Evolutionary conservation across 2,113 vertebrate genomes (phyloP), one percentile per base, ranked within the genome.

Genomic region (Pollimyrus isidori): DNA sequence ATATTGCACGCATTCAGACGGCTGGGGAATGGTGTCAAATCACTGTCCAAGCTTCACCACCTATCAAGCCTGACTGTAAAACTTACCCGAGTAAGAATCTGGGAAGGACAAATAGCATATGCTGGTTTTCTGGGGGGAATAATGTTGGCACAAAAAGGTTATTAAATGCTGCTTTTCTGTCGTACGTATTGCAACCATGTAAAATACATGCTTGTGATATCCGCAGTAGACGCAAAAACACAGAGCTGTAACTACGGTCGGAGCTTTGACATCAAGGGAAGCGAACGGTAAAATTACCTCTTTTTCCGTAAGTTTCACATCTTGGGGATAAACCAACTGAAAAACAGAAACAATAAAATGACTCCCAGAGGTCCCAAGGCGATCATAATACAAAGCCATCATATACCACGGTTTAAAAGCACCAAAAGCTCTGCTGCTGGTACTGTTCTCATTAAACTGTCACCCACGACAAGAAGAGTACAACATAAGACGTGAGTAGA

Each of bases 61-160:
- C 17, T 23, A 46, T 10, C 45, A n/a, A 84, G 19, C 19, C 1
- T 26, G 0, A 73, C 46, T 19, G 4, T 4, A 45, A 50, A 4
- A 53, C 88, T 94, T 93, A 99, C 98, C 97, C 93, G 98, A 99
- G 94, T 99, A 98, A 0, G 98, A 99, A 95, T 99, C 98, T 0
- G 98, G 98, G 91, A 99, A 99, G 83, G 98, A 96, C 93, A 99
- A 92, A 94, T 97, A 99, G 94, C 98, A 99, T 92, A 99, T 97
- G 92, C 96, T 98, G 49, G 96, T 98, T 95, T 98, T 99, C 98
- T 99, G 94, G 58, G 94, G 94, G 95, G 3, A 89, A n/a, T 88
- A 87, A 86, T 50, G 35, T 80, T 39, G 48, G 30, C 86, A 89
- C 19, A 7, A 76, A 89, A 80, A 80, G 15, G 35, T 65, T 65